phyloP scores from a whole-genome alignment of 1,140 invertebrate species.

The Lasioglossum baleicum region DNA sequence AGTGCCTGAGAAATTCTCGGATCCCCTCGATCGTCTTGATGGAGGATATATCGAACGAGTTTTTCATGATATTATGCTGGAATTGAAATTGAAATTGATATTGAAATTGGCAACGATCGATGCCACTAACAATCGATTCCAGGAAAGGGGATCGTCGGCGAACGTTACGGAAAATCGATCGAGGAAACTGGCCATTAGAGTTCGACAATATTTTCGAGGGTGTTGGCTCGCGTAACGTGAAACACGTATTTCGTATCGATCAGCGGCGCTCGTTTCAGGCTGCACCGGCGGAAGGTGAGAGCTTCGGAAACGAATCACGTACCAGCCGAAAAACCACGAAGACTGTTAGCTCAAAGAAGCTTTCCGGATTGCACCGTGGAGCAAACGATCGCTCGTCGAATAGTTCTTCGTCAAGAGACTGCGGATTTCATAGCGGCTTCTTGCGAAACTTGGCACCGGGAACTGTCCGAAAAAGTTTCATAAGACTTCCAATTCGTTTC shows the following conservation, averaged over 20 bases:
- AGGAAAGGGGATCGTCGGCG: background rate
- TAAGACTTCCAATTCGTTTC: too few species aligned
- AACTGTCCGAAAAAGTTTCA: too few species aligned
- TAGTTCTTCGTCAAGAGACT: too few species aligned
- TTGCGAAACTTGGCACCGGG: too few species aligned
- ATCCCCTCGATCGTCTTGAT: background rate
- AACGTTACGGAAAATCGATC: conserved; percentile 16
- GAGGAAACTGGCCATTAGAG: conserved; percentile 22
- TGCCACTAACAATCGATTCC: too few species aligned
- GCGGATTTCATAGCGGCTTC: too few species aligned
- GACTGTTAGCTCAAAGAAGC: background rate
- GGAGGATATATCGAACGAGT: too few species aligned
- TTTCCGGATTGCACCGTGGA: too few species aligned
- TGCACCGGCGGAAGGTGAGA: background rate
- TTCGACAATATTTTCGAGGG: conserved; percentile 5
- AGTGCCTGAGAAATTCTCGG: background rate
- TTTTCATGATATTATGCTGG: too few species aligned
- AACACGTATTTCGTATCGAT: conserved; percentile 51
- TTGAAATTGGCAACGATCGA: background rate
- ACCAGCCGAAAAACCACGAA: background rate
- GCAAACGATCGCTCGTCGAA: too few species aligned
- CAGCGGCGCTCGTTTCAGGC: background rate
- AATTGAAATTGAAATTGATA: background rate
- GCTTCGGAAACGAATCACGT: conserved; percentile 24
- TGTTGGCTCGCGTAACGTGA: conserved; percentile 15